phyloP scores from a whole-genome alignment of 2,113 vertebrate species.

The Orientallactaga bullata region DNA sequence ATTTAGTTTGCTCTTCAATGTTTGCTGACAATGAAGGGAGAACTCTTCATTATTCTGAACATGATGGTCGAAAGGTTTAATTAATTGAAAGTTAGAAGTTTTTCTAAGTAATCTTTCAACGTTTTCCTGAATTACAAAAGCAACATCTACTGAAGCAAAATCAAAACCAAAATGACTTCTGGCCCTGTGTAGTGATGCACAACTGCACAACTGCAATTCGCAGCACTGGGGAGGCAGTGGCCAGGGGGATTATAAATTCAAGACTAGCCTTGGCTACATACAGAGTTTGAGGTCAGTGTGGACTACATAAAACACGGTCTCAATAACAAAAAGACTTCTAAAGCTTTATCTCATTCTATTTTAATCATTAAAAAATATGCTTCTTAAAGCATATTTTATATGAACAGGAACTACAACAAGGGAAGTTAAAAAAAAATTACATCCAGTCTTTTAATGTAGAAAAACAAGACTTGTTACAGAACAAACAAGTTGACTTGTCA shows the following conservation, averaged over 20 bases:
- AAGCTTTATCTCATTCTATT: constrained; percentile 55
- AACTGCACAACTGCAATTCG: not conserved
- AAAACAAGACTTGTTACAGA: constrained; percentile 49
- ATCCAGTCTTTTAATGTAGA: constrained; percentile 59
- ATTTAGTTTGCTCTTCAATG: constrained; percentile 37
- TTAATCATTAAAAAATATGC: constrained; percentile 39
- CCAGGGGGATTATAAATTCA: not conserved
- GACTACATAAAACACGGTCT: not conserved
- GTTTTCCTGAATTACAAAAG: constrained; percentile 46
- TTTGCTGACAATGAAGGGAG: constrained; percentile 2
- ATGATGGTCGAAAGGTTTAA: constrained; percentile 41
- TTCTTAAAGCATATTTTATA: constrained; percentile 63
- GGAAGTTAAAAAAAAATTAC: constrained; percentile 41
- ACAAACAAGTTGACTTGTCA: constrained; percentile 32
- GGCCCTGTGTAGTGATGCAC: not conserved
- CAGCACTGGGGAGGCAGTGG: not conserved
- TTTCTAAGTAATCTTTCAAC: constrained; percentile 3
- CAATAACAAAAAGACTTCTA: not conserved
- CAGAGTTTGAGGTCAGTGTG: not conserved
- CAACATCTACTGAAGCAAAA: not conserved
- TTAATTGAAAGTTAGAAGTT: constrained; percentile 48
- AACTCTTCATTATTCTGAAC: constrained; percentile 43
- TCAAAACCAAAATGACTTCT: constrained; percentile 38
- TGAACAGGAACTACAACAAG: constrained; percentile 58
- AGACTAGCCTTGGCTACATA: not conserved